Evolutionary conservation across 2,113 vertebrate species (phyloP), one percentile per base, ranked within the genome.

Genomic region (Malurus melanocephalus): DNA sequence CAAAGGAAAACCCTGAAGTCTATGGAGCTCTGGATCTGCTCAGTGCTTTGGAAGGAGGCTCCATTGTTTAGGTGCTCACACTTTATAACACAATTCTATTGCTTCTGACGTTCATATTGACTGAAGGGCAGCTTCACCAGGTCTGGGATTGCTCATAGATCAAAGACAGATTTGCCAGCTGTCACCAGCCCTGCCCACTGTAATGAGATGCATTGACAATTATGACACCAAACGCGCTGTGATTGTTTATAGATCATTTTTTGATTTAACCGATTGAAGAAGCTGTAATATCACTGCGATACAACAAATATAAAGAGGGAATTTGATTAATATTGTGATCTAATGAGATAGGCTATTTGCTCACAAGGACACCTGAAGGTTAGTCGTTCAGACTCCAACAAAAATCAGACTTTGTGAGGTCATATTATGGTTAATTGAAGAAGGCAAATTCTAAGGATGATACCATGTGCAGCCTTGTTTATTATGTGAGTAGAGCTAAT

Each of bases 341-440:
- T 96, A 93, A 94, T 82, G 75, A 94, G 96, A 84, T 69, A 88
- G 91, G 57, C 89, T 87, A 69, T 97, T 97, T 96, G 61, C 92
- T 96, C 95, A 87, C 94, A 96, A 95, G 91, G 93, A 85, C 96
- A 95, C 86, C 90, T 94, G 93, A 96, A 97, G 95, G 95, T 96
- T 92, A 95, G 92, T 96, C 75, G 22, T 95, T 96, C 94, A 61
- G 89, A 92, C 87, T 95, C 86, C 76, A 95, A 94, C 56, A 80
- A 82, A 88, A 65, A 61, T 87, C 94, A 93, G 81, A 89, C 93
- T 93, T 92, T 93, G 73, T 87, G 88, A 93, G 91, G 92, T 95
- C 73, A 60, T 94, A 89, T 97, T 96, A 93, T 40, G 75, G 83
- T 82, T 95, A 96, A 96, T 91, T 97, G 95, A 94, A 96, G 93